Percentiles rank a stretch among this genome's conserved stretches.
phyloP scores from a whole-genome alignment of 2,113 vertebrate species.

The Mus musculus region GRCm39 chr17:4505001-4505500 shows the following conservation, averaged over 20 bases:
- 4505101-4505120: neutral
- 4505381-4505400: neutral
- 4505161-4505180: neutral
- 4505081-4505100: constrained; percentile 37
- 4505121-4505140: neutral
- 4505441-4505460: neutral
- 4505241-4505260: constrained; percentile 8
- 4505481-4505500: neutral
- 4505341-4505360: neutral
- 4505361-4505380: neutral
- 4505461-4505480: neutral
- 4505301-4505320: neutral
- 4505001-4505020: neutral
- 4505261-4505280: constrained; percentile 12
- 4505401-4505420: neutral
- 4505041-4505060: constrained; percentile 12
- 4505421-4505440: neutral
- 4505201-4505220: neutral
- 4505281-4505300: neutral
- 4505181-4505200: neutral
- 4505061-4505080: constrained; percentile 60
- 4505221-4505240: neutral
- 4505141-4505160: neutral
- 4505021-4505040: neutral
- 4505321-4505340: neutral